Base-by-base conservation (phyloP, 2,797 vertebrate genomes). In the Monodelphis domestica region DNA sequence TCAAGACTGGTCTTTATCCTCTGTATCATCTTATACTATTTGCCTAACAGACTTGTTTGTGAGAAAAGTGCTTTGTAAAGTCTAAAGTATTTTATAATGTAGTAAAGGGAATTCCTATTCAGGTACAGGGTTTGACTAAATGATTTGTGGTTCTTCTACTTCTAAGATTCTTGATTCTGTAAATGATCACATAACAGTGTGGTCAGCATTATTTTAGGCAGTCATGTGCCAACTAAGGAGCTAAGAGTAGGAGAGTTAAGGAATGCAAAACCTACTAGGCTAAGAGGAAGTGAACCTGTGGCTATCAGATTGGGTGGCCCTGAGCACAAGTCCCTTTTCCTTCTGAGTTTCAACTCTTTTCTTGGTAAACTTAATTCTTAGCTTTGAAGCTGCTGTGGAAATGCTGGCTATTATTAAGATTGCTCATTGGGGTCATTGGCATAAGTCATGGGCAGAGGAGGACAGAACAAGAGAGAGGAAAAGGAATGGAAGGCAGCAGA, bases 401-500 rank as follows among this genome's bases (percentile, higher is more conserved):
- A 38, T 45, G 90, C 57, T 45, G 11, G 0, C 26, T 26, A 84
- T 88, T 91, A 9, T 90, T 70, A 12, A 88, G 78, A 53, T 14
- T 56, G 38, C 55, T 15, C 2, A 45, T 55, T 38, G 70, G 87
- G 63, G 30, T 50, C 63, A 54, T 21, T 54, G 38, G 52, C 54
- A 10, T 38, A 52, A 29, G 56, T 50, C 50, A 70, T 11, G 38
- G 26, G 45, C 51, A 14, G 1, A 53, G 50, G 10, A 30, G 4
- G 50, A 84, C 38, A 33, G 57, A 87, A 30, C 7, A 88, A 51
- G 89, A 90, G 84, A 84, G 88, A 84, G 89, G 59, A 55, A 93
- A 63, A 90, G 38, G 51, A 93, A 89, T 21, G 53, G 89, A 93
- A 84, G 29, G 12, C 21, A 50, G 70, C 0, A 3, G 21, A 21